A percentile compares a stretch with the other conserved stretches of the same genome.
Conservation (phyloP, 2,113 vertebrate species). For the Lathamus discolor region DNA sequence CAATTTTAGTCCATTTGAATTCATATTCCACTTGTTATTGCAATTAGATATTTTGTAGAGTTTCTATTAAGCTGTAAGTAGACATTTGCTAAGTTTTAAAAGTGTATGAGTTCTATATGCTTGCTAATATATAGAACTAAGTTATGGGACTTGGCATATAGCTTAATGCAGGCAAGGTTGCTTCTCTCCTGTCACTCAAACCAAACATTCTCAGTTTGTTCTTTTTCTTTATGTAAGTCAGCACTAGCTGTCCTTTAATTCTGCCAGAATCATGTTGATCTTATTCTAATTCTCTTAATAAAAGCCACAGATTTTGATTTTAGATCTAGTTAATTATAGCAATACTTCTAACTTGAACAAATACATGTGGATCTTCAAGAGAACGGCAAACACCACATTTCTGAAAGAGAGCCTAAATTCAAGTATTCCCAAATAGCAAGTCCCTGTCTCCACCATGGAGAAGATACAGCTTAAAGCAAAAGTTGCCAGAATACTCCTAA, state of each 20-base stretch:
- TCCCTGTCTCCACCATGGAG: background rate
- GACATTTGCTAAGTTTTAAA: background rate
- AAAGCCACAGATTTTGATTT: background rate
- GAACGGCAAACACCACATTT: background rate
- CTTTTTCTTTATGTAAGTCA: constrained; percentile 3
- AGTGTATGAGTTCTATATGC: background rate
- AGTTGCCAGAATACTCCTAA: background rate
- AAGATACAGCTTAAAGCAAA: background rate
- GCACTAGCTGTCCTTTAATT: background rate
- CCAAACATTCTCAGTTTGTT: background rate
- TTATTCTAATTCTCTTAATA: background rate
- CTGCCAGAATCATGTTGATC: background rate
- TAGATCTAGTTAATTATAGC: background rate
- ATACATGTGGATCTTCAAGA: background rate
- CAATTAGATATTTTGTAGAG: background rate
- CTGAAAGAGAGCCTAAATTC: background rate
- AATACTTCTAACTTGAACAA: background rate
- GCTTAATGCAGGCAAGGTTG: background rate
- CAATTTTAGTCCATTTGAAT: background rate
- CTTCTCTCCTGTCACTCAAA: background rate
- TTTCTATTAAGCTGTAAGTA: background rate
- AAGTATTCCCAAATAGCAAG: background rate
- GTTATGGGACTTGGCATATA: background rate
- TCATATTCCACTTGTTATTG: background rate
- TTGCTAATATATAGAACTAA: background rate